Evolutionary conservation across 2,797 vertebrate genomes (phyloP), one percentile per base, ranked within the genome.

Genomic region (Pachyuromys duprasi): DNA sequence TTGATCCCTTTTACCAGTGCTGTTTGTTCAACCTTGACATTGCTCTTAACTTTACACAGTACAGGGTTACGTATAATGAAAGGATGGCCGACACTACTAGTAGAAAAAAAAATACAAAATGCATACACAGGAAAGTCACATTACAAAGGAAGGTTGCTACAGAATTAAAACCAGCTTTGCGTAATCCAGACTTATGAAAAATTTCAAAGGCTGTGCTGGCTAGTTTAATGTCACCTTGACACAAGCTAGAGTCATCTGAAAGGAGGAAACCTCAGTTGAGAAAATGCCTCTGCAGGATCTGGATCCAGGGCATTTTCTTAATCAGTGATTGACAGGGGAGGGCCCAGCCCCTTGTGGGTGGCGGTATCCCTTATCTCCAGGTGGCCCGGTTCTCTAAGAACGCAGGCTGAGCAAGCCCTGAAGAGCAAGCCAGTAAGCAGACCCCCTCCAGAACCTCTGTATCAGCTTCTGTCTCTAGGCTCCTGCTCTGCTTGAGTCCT

Each of bases 21-120:
- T 86, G 15, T 5, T 49, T 15, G 1, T 15, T 70, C 89, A 80
- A 42, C 8, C 13, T 18, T 55, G 20, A 8, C 75, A 80, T 2
- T 67, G 36, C 63, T 95, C 74, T 24, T 53, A 18, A 49, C 84
- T 67, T 84, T 45, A 60, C 53, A 83, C 0, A 55, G 57, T 42
- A 17, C 24, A 53, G 49, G 18, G 2, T 60, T 70, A 72, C 2
- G 17, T 11, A 31, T 15, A 42, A 45, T 18, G 8, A 90, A 91
- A 89, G 69, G 55, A 69, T 1, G 42, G 33, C 14, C 12, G 45
- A 53, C 69, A 60, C 14, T 79, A 65, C 55, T 2, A 7, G 5
- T 31, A 65, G 13, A 79, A 33, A 90, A 94, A 91, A 90, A 93
- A 86, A 28, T 9, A 76, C 4, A 69, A 90, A n/a, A 76, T 26